phyloP scores from a whole-genome alignment of 2,888 invertebrate species.

The Stegana nigrithorax region DNA sequence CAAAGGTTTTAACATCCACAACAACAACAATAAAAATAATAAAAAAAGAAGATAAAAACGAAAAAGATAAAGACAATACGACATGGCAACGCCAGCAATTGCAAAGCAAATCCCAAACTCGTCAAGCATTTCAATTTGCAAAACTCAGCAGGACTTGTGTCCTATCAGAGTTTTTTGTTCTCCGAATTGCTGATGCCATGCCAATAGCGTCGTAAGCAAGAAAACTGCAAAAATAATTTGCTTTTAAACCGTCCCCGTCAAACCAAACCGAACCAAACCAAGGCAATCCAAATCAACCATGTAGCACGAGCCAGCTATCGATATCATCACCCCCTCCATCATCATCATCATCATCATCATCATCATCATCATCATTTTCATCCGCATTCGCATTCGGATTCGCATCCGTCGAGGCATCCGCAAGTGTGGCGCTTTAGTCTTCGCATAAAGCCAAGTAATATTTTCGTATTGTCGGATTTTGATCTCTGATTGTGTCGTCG shows the following conservation, averaged over 20 bases:
- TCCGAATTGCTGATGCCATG: not conserved
- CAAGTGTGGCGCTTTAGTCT: not conserved
- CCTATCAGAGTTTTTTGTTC: no score
- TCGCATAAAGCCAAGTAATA: not conserved
- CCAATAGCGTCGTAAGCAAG: not conserved
- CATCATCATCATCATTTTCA: not conserved
- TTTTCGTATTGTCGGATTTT: not conserved
- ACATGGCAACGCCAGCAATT: no score
- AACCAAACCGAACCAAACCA: no score
- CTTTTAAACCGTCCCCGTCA: no score
- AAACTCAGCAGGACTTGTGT: no score
- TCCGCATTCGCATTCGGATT: no score
- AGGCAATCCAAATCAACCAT: no score
- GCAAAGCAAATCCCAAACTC: no score
- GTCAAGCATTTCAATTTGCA: no score
- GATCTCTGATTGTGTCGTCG: slow-evolving; percentile 4
- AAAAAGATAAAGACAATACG: not conserved
- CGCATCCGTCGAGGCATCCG: not conserved
- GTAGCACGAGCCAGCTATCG: not conserved
- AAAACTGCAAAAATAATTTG: not conserved
- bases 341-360: not conserved
- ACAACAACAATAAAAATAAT: no score
- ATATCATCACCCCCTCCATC: not conserved
- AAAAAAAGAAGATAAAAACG: no score
- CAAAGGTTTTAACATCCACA: no score